Base-by-base conservation (phyloP, 2,888 invertebrate genomes). In the Clanis bilineata region DNA sequence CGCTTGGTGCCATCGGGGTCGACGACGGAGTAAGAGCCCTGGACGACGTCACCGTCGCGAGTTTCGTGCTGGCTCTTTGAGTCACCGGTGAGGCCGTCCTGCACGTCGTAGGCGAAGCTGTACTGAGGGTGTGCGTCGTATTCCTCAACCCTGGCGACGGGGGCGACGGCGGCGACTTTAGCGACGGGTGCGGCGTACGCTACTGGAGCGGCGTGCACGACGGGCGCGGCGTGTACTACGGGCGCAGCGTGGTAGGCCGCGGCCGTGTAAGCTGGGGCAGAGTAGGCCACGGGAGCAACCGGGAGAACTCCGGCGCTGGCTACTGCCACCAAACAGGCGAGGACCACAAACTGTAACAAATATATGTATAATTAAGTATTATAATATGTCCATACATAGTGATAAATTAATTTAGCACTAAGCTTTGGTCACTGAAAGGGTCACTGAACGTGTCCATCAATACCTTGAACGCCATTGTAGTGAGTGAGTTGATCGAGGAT, bases 1-100 rank as follows among this genome's bases (percentile, higher is more conserved):
- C 93, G 91, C 76, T 86, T 90, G 75, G 90, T 92, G 72, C 93
- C 93, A 64, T 93, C 93, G 56, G 93, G 86, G 72, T 93, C 93
- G 36, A 88, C 86, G 4, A 93, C 85, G 68, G 93, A 92, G 86
- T 93, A 93, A 58, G 92, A 91, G 62, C 93, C 93, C 43, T 85
- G 82, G 12, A 91, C 90, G 51, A 88, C 86, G 54, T 91, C 90
- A 39, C 90, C 90, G 62, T 90, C 85, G 70, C 90, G 89, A 67
- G 71, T 83, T 71, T 91, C 90, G 72, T 91, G 90, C 67, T 91
- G 90, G 67, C 74, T 76, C 79, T 91, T 91, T 65, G 88, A 86
- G 78, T 89, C 88, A 0, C 88, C 88, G 66, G 93, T 93, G 57
- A 93, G 81, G 63, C 87, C 82, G 67, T 94, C 93, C 70, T 93